Base-by-base conservation (phyloP, 2,113 vertebrate genomes). In the Serilophus lunatus region DNA sequence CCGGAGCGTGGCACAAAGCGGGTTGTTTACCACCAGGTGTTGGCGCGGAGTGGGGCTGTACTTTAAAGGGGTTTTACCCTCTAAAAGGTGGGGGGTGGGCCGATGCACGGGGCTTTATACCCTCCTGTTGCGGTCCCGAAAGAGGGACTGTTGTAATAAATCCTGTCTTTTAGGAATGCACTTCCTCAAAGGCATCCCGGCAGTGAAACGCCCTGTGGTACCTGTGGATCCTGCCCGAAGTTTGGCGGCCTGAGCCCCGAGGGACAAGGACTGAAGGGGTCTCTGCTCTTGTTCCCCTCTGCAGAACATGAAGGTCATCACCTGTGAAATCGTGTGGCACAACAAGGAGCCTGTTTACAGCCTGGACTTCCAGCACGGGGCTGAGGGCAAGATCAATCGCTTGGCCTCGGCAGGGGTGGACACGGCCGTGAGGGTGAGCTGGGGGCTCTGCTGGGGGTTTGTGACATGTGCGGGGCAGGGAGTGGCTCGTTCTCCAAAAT, bases 321-420 rank as follows among this genome's bases (percentile, higher is more conserved):
- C 99, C 6, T 99, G 99, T 96, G 99, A 99, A 72, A 99, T 99
- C 36, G 99, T 98, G 2, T 99, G 99, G 99, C 99, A 99, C 84
- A 99, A 99, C 88, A 99, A 99, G 91, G 99, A 99, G 94, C 99
- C 99, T 0, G 98, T 99, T 33, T 99, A 99, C 97, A 99, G 99
- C 95, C 94, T 99, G 93, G 99, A 99, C 89, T 99, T 99, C 96
- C 99, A 99, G 89, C 98, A 98, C 17, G 98, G 98, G n/a, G 45
- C 97, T 0, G 98, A 98, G 8, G 98, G 98, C 70, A 98, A 97
- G 77, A 95, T 98, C 50, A 98, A 99, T 72, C 97, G 99, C 4
- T 93, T 99, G 95, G 99, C 99, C 4, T 99, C 99, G 2, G 99
- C 99, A 1, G 99, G 99, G 26, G 99, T 99, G 88, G 99, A 99